phyloP scores from a whole-genome alignment of 2,113 vertebrate species.

The Xiphophorus hellerii region DNA sequence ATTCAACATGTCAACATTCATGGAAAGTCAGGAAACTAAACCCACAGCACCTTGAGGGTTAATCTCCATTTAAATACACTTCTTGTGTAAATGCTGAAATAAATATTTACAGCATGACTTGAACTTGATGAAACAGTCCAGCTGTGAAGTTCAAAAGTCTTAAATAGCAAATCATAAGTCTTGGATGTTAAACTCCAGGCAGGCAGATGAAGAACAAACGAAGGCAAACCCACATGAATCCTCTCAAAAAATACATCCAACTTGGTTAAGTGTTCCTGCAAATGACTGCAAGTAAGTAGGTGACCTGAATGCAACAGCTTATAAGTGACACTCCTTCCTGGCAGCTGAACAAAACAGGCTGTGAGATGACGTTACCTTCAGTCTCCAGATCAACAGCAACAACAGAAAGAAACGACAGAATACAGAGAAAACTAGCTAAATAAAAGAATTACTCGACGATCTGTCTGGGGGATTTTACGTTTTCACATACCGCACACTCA shows the following conservation, averaged over 20 bases:
- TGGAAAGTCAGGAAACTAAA: too few species aligned
- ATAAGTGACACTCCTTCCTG: neutral
- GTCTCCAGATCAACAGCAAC: neutral
- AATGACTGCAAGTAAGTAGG: neutral
- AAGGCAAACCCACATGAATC: neutral
- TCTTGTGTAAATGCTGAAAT: too few species aligned
- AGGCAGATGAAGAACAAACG: neutral
- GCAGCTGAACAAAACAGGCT: neutral
- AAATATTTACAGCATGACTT: too few species aligned
- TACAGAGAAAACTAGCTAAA: too few species aligned
- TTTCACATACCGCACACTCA: neutral
- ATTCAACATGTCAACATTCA: too few species aligned
- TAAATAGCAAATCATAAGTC: too few species aligned
- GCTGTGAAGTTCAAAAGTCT: too few species aligned
- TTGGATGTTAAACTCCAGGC: neutral
- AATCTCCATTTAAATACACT: too few species aligned
- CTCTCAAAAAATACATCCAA: neutral
- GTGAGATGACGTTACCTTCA: neutral
- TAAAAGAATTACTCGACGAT: too few species aligned
- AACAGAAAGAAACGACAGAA: neutral
- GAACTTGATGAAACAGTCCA: too few species aligned
- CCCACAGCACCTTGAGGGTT: too few species aligned
- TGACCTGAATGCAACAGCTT: neutral
- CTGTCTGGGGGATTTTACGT: too few species aligned
- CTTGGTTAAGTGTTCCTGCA: slow-evolving; percentile 5